Evolutionary conservation across 2,797 vertebrate genomes (phyloP).

Genomic region (Sandelia bainsii): DNA sequence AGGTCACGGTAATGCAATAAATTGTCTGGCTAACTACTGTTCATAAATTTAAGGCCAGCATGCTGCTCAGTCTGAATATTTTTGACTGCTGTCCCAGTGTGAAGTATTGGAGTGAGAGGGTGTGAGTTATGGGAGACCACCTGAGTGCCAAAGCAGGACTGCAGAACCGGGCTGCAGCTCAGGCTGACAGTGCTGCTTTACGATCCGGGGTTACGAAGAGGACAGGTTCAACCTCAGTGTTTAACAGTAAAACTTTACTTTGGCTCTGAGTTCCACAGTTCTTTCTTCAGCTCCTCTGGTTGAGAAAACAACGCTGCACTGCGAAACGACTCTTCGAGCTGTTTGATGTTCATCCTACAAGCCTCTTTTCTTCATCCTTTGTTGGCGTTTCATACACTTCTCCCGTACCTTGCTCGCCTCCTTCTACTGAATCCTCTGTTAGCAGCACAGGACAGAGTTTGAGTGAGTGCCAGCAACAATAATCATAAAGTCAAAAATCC

Average conservation of each 20-base stretch:
- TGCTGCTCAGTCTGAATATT: conserved; percentile 61
- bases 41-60: conserved; percentile 69
- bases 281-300: conserved; percentile 34
- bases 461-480: conserved; percentile 72
- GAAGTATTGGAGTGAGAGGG: conserved; percentile 54
- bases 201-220: conserved; percentile 59
- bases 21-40: conserved; percentile 70
- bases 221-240: conserved; percentile 48
- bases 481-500: conserved; percentile 78
- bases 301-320: conserved; percentile 52
- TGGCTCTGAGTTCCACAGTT: conserved; percentile 55
- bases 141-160: conserved; percentile 64
- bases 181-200: conserved; percentile 57
- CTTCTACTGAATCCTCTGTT: conserved; percentile 35
- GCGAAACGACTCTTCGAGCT: conserved; percentile 22
- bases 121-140: conserved; percentile 77
- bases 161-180: conserved; percentile 47
- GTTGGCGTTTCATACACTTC: conserved; percentile 36
- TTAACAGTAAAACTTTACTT: conserved; percentile 59
- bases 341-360: conserved; percentile 56
- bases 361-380: conserved; percentile 31
- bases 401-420: conserved; percentile 27
- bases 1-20: conserved; percentile 69
- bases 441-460: conserved; percentile 42
- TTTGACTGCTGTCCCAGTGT: conserved; percentile 61